Evolutionary conservation across 2,888 invertebrate species (phyloP).

Genomic region (Ornithoptera alexandrae): DNA sequence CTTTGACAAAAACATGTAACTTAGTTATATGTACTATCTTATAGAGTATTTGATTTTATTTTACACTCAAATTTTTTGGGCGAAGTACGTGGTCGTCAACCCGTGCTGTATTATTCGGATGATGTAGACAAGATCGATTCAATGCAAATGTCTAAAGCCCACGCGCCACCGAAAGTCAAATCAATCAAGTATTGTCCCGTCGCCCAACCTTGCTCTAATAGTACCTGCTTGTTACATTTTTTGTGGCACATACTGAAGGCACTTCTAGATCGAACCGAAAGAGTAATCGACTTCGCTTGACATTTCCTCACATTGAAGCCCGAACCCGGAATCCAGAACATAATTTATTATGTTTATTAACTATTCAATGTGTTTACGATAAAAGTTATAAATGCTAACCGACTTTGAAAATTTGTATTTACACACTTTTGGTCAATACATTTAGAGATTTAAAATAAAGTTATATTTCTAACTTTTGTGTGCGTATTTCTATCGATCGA

Average conservation of each 20-base stretch:
- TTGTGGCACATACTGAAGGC: slow-evolving; percentile 54
- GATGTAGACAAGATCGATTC: slow-evolving; percentile 65
- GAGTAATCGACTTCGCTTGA: slow-evolving; percentile 59
- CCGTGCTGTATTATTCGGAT: slow-evolving; percentile 48
- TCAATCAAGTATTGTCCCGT: slow-evolving; percentile 68
- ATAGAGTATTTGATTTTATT: not conserved
- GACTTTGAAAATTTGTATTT: slow-evolving; percentile 7
- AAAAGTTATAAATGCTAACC: slow-evolving; percentile 35
- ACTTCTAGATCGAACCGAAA: slow-evolving; percentile 65
- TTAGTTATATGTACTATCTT: not conserved
- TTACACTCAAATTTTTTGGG: slow-evolving; percentile 10
- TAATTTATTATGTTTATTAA: slow-evolving; percentile 45
- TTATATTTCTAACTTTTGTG: too few relatives aligned
- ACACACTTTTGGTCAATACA: too few relatives aligned
- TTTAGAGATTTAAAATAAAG: too few relatives aligned
- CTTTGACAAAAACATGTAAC: slow-evolving; percentile 23
- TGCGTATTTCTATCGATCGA: too few relatives aligned
- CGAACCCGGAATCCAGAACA: slow-evolving; percentile 70
- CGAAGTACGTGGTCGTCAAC: slow-evolving; percentile 49
- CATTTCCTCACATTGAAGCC: slow-evolving; percentile 62
- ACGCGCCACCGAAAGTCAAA: slow-evolving; percentile 45
- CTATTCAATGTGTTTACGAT: slow-evolving; percentile 41
- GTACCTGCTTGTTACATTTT: slow-evolving; percentile 53
- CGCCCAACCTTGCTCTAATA: slow-evolving; percentile 37
- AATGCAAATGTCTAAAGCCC: slow-evolving; percentile 71